Evolutionary conservation across 2,888 invertebrate genomes (phyloP).

Genomic region (Cantharis lateralis): DNA sequence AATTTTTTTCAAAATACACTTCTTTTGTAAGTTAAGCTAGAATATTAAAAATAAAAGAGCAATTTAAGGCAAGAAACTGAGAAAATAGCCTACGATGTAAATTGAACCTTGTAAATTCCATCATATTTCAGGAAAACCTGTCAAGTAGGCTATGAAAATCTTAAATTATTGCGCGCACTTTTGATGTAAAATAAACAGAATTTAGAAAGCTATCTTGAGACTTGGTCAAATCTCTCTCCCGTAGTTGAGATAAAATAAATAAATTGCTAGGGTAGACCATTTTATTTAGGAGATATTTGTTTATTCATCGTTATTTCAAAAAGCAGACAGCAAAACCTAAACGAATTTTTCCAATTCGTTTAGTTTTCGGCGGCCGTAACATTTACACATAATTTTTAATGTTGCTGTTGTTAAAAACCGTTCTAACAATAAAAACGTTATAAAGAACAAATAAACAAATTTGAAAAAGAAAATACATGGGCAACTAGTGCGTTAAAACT

Average conservation of each 20-base stretch:
- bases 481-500: neutral
- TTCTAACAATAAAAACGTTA: neutral
- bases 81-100: conserved; percentile 1
- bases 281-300: neutral
- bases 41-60: neutral
- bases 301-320: neutral
- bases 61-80: neutral
- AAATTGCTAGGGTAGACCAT: conserved; percentile 4
- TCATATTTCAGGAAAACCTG: conserved; percentile 6
- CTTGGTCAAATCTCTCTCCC: conserved; percentile 10
- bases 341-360: neutral
- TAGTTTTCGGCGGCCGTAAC: neutral
- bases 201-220: conserved; percentile 9
- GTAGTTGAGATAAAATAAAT: conserved; percentile 12
- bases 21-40: neutral
- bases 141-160: conserved; percentile 4
- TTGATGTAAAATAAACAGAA: conserved; percentile 10
- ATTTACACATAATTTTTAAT: neutral
- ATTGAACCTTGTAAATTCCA: neutral
- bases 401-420: neutral
- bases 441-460: neutral
- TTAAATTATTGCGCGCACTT: conserved; percentile 9
- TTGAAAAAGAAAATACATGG: neutral
- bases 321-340: neutral
- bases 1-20: neutral